phyloP scores from a whole-genome alignment of 2,113 vertebrate species.

The Saguinus imperator region DNA sequence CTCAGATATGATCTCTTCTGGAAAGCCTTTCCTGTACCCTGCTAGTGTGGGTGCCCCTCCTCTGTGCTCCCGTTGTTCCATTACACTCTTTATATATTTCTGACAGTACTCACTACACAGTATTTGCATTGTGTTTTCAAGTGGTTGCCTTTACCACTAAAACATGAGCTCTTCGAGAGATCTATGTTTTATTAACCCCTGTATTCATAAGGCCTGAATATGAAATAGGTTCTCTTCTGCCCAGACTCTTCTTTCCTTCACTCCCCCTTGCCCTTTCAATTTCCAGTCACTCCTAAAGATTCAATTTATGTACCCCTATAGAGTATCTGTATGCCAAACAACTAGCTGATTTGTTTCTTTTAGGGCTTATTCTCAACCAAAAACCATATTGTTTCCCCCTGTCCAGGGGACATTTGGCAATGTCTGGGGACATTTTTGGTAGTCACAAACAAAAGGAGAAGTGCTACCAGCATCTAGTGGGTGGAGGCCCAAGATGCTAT shows the following conservation, averaged over 20 bases:
- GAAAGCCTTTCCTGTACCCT: neutral
- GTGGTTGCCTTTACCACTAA: neutral
- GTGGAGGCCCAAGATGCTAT: neutral
- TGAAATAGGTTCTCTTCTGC: slow-evolving; percentile 4
- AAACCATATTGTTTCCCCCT: neutral
- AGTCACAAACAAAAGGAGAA: neutral
- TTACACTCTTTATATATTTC: neutral
- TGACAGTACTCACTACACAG: neutral
- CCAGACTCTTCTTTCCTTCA: neutral
- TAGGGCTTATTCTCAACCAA: neutral
- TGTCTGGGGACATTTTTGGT: neutral
- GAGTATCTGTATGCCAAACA: neutral
- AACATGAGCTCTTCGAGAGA: neutral
- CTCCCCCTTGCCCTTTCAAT: neutral
- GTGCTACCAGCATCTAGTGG: neutral
- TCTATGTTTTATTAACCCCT: neutral
- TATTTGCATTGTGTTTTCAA: neutral
- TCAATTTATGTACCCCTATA: neutral
- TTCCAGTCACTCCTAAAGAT: slow-evolving; percentile 17
- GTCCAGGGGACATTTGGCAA: neutral
- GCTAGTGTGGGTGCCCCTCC: neutral
- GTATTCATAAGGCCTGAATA: neutral
- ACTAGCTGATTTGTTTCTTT: neutral
- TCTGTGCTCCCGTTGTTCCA: neutral
- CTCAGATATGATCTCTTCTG: neutral